Conservation (phyloP, 2,888 invertebrate species). For the Heliconius ismenius region DNA sequence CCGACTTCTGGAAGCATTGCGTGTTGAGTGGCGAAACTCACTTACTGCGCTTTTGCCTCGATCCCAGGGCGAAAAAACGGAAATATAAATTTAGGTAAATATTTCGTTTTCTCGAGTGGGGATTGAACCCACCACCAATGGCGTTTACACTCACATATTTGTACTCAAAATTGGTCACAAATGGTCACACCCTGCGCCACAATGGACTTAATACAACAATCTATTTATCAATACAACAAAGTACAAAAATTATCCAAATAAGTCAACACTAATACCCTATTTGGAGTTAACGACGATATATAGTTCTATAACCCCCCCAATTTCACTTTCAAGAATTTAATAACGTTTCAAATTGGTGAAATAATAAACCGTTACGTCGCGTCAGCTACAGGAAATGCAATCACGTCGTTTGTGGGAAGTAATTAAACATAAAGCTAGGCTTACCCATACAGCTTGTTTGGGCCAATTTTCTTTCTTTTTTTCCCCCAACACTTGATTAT, state of each 20-base stretch:
- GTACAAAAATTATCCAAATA: not conserved
- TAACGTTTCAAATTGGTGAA: constrained; percentile 76
- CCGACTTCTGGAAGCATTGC: too few species aligned
- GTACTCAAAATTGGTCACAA: too few species aligned
- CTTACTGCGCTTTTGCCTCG: too few species aligned
- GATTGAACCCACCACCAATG: too few species aligned
- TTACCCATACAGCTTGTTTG: constrained; percentile 46
- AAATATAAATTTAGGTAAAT: too few species aligned
- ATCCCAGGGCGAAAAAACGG: too few species aligned
- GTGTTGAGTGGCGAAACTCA: too few species aligned
- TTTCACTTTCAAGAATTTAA: constrained; percentile 69
- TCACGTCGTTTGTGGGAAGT: constrained; percentile 71
- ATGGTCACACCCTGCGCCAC: too few species aligned
- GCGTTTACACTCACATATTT: too few species aligned
- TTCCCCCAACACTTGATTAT: constrained; percentile 55
- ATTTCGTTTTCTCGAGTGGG: too few species aligned
- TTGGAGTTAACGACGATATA: constrained; percentile 29
- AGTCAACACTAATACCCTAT: not conserved
- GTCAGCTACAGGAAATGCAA: constrained; percentile 78
- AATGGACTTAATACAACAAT: too few species aligned
- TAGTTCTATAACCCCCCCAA: constrained; percentile 53
- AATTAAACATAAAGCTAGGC: constrained; percentile 73
- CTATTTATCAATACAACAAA: not conserved
- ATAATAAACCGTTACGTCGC: constrained; percentile 76
- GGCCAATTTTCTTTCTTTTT: constrained; percentile 40